phyloP scores from a whole-genome alignment of 2,113 vertebrate genomes.

The Danionella cerebrum region DNA sequence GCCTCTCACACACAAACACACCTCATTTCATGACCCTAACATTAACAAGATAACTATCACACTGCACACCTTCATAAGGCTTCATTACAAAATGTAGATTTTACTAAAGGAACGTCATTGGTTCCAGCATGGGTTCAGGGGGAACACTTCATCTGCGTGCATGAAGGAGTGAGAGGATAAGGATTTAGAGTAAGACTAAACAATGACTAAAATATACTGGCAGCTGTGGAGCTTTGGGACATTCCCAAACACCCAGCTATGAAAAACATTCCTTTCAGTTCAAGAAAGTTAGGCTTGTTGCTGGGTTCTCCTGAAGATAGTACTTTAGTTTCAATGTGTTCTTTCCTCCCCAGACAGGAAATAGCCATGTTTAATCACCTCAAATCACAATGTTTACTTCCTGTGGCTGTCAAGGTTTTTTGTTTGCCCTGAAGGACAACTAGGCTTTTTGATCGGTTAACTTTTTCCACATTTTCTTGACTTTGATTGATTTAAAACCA shows the following conservation, averaged over 20 bases:
- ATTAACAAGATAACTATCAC: conserved; percentile 32
- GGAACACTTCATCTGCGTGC: too few relatives aligned
- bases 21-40: conserved; percentile 18
- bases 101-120: too few relatives aligned
- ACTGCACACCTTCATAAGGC: background rate
- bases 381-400: conserved; percentile 56
- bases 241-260: background rate
- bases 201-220: background rate
- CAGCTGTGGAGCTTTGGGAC: background rate
- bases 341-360: conserved; percentile 48
- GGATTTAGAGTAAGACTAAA: background rate
- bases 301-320: conserved; percentile 12
- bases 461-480: too few relatives aligned
- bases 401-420: conserved; percentile 15
- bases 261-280: conserved; percentile 4
- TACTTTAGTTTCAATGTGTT: conserved; percentile 32
- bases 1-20: background rate
- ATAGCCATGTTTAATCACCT: conserved; percentile 45
- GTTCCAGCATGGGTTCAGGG: too few relatives aligned
- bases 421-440: background rate
- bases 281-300: background rate
- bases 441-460: too few relatives aligned
- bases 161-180: background rate
- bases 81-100: background rate
- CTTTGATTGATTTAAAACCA: too few relatives aligned